These are phyloP conservation scores for Coleophora flavipennella DNA, from an alignment of 2,888 invertebrate species.

Conservation along the genomic window DNA sequence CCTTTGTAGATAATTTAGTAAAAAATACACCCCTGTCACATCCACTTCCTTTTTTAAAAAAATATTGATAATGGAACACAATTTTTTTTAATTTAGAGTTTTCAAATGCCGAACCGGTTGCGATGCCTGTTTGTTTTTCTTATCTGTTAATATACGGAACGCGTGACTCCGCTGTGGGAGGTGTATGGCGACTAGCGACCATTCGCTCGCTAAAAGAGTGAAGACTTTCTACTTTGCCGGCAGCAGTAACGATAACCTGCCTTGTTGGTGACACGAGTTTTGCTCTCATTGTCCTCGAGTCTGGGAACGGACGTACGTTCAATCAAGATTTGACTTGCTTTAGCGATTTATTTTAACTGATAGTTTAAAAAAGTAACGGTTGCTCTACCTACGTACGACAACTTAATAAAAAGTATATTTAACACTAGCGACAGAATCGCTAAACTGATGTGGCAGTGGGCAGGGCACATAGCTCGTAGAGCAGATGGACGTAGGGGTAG, in stretches of 20 bases:
- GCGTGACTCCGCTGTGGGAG: constrained; percentile 21
- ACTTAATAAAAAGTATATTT: too few species aligned
- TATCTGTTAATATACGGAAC: constrained; percentile 5
- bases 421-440: too few species aligned
- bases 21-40: constrained; percentile 9
- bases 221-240: constrained; percentile 35
- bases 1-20: constrained; percentile 2
- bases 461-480: too few species aligned
- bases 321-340: too few species aligned
- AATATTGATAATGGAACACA: constrained; percentile 13
- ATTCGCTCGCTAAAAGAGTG: constrained; percentile 14
- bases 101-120: constrained; percentile 13
- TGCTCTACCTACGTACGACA: too few species aligned
- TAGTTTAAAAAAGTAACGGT: too few species aligned
- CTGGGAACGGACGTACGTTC: background rate
- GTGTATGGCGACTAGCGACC: constrained; percentile 26
- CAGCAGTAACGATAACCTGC: constrained; percentile 19
- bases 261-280: constrained; percentile 5
- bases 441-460: too few species aligned
- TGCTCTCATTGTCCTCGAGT: background rate
- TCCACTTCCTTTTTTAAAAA: constrained; percentile 20
- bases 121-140: constrained; percentile 4
- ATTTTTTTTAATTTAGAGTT: constrained; percentile 12
- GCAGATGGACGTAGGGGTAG: too few species aligned
- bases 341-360: too few species aligned